phyloP scores from a whole-genome alignment of 2,113 vertebrate species.

The Numenius arquata region DNA sequence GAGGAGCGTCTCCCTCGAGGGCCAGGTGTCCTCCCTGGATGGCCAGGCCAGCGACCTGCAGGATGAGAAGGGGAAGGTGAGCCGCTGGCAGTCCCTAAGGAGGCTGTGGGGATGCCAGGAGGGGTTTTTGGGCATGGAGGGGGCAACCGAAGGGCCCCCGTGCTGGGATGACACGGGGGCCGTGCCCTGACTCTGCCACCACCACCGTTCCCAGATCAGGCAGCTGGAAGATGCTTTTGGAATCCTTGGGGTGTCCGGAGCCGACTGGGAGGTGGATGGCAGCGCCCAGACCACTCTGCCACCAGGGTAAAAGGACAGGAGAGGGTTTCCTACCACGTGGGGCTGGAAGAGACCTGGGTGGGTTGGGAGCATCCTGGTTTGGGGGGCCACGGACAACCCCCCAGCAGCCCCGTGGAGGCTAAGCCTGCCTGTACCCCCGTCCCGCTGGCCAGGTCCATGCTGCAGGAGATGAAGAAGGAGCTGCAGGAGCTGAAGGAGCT shows the following conservation, averaged over 20 bases:
- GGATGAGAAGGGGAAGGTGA: neutral
- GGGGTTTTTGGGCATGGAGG: too few species aligned
- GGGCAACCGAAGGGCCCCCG: neutral
- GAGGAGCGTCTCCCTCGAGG: neutral
- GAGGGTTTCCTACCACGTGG: neutral
- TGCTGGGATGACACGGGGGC: neutral
- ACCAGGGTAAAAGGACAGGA: too few species aligned
- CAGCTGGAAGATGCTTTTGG: neutral
- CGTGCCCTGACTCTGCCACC: neutral
- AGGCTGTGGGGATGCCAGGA: neutral
- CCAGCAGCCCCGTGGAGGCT: neutral
- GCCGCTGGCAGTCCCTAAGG: too few species aligned
- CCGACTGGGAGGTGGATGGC: neutral
- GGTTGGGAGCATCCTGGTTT: neutral
- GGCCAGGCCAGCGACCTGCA: neutral
- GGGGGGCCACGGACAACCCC: neutral
- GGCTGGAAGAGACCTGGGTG: neutral
- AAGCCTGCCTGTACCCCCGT: neutral
- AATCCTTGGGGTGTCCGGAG: neutral
- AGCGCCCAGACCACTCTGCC: too few species aligned
- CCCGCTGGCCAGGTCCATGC: too few species aligned
- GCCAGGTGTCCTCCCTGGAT: neutral
- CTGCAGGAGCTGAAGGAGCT: too few species aligned
- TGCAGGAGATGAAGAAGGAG: neutral
- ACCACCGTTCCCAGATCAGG: neutral